Percentiles rank a stretch among this genome's conserved stretches.
Conservation (phyloP, 1,140 invertebrate genomes). For the Hyles vespertilio region DNA sequence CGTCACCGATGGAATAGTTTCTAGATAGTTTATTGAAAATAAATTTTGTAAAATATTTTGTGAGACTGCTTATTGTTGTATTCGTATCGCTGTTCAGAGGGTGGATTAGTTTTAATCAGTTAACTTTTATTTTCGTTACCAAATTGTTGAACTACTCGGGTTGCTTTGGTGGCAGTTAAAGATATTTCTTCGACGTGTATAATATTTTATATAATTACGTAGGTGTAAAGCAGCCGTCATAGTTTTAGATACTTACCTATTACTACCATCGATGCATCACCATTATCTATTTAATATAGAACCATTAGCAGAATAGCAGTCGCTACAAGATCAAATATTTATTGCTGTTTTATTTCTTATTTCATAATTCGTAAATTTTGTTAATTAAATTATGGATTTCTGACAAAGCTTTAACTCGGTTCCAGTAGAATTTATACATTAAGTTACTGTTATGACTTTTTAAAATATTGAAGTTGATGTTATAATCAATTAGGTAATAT, state of each 20-base stretch:
- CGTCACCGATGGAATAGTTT: slow-evolving; percentile 65
- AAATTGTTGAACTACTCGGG: slow-evolving; percentile 70
- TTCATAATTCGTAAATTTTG: slow-evolving; percentile 68
- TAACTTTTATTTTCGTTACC: slow-evolving; percentile 73
- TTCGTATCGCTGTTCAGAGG: slow-evolving; percentile 63
- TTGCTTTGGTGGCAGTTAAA: slow-evolving; percentile 65
- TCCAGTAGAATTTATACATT: slow-evolving; percentile 72
- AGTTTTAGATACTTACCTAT: slow-evolving; percentile 31
- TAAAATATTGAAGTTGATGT: slow-evolving; percentile 73
- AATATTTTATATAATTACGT: slow-evolving; percentile 5
- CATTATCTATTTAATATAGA: slow-evolving; percentile 32
- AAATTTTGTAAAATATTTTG: slow-evolving; percentile 72
- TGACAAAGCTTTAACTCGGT: slow-evolving; percentile 74
- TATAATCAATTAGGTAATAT: slow-evolving; percentile 71
- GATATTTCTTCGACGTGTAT: slow-evolving; percentile 30
- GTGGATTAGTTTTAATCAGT: slow-evolving; percentile 58
- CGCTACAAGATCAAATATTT: slow-evolving; percentile 71
- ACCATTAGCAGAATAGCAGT: slow-evolving; percentile 36
- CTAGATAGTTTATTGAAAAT: slow-evolving; percentile 69
- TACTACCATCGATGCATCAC: slow-evolving; percentile 44
- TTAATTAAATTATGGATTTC: slow-evolving; percentile 74
- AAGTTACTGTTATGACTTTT: slow-evolving; percentile 73
- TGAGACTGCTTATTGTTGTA: slow-evolving; percentile 75
- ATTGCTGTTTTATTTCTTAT: slow-evolving; percentile 72
- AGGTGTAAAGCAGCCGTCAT: slow-evolving; percentile 21